Evolutionary conservation across 2,797 vertebrate species (phyloP).

Genomic region (Pristis pectinata): DNA sequence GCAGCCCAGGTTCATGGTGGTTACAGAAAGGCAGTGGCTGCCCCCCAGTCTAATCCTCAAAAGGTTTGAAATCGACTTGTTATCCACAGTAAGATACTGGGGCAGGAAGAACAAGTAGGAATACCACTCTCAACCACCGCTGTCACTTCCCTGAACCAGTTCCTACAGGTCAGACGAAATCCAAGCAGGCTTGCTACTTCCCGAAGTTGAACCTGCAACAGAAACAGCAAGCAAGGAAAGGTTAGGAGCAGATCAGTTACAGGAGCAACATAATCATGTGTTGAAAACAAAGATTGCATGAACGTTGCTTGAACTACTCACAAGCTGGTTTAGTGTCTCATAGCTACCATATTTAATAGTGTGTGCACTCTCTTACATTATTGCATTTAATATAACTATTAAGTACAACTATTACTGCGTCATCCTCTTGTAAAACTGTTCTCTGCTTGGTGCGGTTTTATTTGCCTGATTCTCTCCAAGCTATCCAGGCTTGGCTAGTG

Average conservation of each 20-base stretch:
- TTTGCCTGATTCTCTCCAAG: background rate
- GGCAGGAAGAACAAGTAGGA: too few relatives aligned
- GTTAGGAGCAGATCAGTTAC: background rate
- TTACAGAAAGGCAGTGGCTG: background rate
- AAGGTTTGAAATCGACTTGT: background rate
- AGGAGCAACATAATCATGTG: background rate
- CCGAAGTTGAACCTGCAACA: slow-evolving; percentile 1
- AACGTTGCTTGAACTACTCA: background rate
- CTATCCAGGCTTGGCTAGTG: background rate
- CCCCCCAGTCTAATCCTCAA: background rate
- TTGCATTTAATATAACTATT: too few relatives aligned
- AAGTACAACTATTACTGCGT: background rate
- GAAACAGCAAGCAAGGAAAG: background rate
- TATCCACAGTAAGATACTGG: background rate
- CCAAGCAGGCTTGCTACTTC: background rate
- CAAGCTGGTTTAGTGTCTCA: background rate
- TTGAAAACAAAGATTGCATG: background rate
- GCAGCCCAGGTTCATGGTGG: background rate
- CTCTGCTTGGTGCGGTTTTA: background rate
- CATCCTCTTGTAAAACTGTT: background rate
- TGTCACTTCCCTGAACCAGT: background rate
- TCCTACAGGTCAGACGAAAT: background rate
- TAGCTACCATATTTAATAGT: background rate
- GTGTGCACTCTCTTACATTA: background rate
- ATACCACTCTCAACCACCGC: background rate